A percentile compares a stretch with the other conserved stretches of the same genome.
These are phyloP conservation scores for Parotocinclus haroldoi DNA, from an alignment of 2,797 vertebrate genomes.

Conservation along the genomic window DNA sequence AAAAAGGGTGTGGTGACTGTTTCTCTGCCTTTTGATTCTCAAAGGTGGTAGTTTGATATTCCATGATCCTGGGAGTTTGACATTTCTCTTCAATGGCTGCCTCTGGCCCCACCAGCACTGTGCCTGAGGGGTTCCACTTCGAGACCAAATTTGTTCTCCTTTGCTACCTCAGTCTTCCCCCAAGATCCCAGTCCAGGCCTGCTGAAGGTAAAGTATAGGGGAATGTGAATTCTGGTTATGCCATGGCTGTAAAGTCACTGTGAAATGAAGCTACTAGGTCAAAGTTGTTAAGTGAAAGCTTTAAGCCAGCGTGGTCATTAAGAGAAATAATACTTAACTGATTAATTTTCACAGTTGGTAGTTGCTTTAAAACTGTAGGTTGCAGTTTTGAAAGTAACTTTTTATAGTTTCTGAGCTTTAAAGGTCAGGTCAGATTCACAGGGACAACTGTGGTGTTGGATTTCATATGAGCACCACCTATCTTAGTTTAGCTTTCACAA, in stretches of 20 bases:
- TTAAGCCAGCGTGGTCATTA: no score
- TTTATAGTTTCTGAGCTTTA: neutral
- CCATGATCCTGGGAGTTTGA: slow-evolving; percentile 65
- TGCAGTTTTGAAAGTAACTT: neutral
- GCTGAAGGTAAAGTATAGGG: slow-evolving; percentile 70
- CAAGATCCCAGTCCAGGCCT: slow-evolving; percentile 62
- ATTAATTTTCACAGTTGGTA: neutral
- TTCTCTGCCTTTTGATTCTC: neutral
- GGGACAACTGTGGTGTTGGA: neutral
- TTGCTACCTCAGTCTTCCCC: slow-evolving; percentile 81
- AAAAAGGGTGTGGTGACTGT: neutral
- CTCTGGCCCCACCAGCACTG: slow-evolving; percentile 66
- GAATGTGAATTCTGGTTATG: neutral
- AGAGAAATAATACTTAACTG: no score
- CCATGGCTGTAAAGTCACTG: neutral
- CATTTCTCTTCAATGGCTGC: slow-evolving; percentile 66
- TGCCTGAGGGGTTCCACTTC: slow-evolving; percentile 90
- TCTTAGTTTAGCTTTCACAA: slow-evolving; percentile 1
- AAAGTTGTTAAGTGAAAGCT: neutral
- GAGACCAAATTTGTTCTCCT: slow-evolving; percentile 93
- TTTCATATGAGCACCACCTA: neutral
- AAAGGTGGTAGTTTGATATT: slow-evolving; percentile 30
- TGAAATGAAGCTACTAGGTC: neutral
- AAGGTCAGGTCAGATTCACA: slow-evolving; percentile 9
- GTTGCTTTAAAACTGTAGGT: neutral